Evolutionary conservation across 2,888 invertebrate species (phyloP).

Genomic region (Eristalinus aeneus): DNA sequence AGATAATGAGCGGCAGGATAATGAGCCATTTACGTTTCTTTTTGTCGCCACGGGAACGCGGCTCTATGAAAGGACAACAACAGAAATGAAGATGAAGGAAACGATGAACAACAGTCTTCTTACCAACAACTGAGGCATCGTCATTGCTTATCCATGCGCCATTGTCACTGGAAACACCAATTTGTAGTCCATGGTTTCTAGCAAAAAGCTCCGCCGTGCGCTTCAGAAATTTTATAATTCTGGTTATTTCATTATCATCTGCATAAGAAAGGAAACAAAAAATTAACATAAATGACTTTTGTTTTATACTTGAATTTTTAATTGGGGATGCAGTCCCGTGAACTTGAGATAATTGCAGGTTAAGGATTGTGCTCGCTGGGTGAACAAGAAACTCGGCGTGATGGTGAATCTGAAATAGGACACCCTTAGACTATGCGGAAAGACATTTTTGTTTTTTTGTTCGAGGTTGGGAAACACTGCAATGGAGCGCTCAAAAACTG

Average conservation of each 20-base stretch:
- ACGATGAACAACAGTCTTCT: constrained; percentile 10
- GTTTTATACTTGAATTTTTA: too few species aligned
- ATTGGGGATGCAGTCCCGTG: not conserved
- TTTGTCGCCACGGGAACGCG: constrained; percentile 74
- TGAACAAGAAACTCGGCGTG: too few species aligned
- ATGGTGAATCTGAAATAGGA: too few species aligned
- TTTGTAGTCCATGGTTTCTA: constrained; percentile 77
- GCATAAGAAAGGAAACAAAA: constrained; percentile 26
- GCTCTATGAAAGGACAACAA: constrained; percentile 62
- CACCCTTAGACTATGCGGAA: too few species aligned
- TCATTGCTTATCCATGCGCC: constrained; percentile 74
- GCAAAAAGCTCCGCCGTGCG: constrained; percentile 77
- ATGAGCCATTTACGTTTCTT: constrained; percentile 77
- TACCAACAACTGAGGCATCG: constrained; percentile 74
- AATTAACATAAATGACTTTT: not conserved
- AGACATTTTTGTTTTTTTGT: too few species aligned
- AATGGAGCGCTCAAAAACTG: too few species aligned
- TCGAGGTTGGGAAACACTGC: too few species aligned
- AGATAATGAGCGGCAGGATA: constrained; percentile 77
- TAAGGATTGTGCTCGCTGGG: too few species aligned
- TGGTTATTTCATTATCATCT: constrained; percentile 77
- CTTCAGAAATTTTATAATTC: constrained; percentile 77
- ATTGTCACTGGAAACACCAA: constrained; percentile 76
- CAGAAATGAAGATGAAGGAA: not conserved
- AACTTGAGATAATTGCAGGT: too few species aligned